A percentile compares a stretch with the other conserved stretches of the same genome.
These are phyloP conservation scores for Pipistrellus kuhlii DNA, from an alignment of 2,797 vertebrate species.

Conservation along the genomic window DNA sequence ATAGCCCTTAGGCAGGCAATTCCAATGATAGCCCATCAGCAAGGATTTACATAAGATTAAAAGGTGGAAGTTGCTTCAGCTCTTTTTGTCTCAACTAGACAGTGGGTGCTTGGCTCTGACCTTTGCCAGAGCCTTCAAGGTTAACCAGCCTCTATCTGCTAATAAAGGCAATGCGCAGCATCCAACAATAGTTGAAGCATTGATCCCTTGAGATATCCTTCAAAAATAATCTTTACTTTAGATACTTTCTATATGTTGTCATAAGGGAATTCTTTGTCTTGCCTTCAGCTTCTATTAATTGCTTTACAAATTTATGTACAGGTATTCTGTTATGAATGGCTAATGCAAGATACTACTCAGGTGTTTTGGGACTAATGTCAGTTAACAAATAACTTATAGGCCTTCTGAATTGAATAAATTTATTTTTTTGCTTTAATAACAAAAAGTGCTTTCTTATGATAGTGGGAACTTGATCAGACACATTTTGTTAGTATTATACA, in stretches of 20 bases:
- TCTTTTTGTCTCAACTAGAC: too few species aligned
- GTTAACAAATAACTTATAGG: not conserved
- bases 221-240: not conserved
- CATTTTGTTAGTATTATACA: not conserved
- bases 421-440: not conserved
- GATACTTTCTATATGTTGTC: not conserved
- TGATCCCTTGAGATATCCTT: not conserved
- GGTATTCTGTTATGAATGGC: not conserved
- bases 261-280: not conserved
- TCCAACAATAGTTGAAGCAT: not conserved
- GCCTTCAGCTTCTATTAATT: not conserved
- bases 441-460: not conserved
- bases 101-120: too few species aligned
- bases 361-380: not conserved
- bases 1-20: too few species aligned
- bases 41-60: too few species aligned
- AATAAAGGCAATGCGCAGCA: too few species aligned
- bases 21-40: too few species aligned
- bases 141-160: too few species aligned
- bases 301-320: not conserved
- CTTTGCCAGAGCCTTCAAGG: too few species aligned
- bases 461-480: not conserved
- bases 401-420: not conserved
- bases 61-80: too few species aligned
- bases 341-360: not conserved